A percentile compares a stretch with the other conserved stretches of the same genome.
Evolutionary conservation across 2,113 vertebrate species (phyloP).

Genomic region (Pitta sordida): DNA sequence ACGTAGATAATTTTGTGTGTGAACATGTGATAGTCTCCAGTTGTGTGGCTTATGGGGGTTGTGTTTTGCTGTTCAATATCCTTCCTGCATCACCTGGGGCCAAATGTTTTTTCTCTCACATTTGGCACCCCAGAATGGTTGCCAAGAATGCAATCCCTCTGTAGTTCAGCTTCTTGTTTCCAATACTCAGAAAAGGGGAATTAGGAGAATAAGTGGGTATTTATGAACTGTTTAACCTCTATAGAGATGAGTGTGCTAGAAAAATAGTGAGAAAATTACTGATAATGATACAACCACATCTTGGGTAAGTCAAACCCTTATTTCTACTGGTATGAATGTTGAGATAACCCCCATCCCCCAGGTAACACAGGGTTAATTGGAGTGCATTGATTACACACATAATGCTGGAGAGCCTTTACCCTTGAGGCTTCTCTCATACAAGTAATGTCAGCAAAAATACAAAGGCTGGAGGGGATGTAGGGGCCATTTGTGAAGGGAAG

Average conservation of each 20-base stretch:
- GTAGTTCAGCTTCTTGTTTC: background rate
- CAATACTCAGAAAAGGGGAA: background rate
- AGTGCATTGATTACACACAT: background rate
- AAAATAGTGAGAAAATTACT: background rate
- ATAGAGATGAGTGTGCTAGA: background rate
- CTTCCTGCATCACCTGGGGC: background rate
- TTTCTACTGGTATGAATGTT: background rate
- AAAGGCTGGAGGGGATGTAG: background rate
- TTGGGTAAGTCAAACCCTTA: background rate
- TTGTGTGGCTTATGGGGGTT: background rate
- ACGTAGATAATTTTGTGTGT: background rate
- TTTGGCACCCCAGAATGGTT: background rate
- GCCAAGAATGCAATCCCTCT: background rate
- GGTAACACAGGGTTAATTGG: background rate
- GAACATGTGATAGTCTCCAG: background rate
- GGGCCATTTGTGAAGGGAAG: background rate
- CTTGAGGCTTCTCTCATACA: background rate
- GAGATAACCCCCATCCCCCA: background rate
- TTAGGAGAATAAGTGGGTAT: background rate
- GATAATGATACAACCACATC: background rate
- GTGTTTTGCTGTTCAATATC: background rate
- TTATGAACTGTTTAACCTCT: background rate
- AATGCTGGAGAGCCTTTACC: background rate
- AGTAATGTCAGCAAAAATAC: background rate
- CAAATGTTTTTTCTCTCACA: background rate